Percentiles rank a stretch among this genome's conserved stretches.
These are phyloP conservation scores for Monochamus saltuarius DNA, from an alignment of 1,140 invertebrate genomes.

Conservation along the genomic window DNA sequence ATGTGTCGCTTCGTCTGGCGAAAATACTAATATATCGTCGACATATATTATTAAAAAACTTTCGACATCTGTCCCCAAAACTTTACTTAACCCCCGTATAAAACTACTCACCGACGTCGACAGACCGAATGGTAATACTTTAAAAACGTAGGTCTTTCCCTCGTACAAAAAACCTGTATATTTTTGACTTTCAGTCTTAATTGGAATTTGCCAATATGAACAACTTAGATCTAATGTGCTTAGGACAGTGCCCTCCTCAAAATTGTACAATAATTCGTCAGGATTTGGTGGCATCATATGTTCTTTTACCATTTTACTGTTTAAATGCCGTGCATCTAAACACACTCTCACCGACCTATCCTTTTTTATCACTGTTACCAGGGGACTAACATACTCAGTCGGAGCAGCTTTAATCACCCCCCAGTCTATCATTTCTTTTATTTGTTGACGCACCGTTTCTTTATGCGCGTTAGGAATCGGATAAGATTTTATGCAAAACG, in stretches of 20 bases:
- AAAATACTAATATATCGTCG: constrained; percentile 13
- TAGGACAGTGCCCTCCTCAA: not conserved
- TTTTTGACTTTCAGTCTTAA: not conserved
- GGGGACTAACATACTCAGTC: constrained; percentile 2
- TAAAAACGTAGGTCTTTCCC: not conserved
- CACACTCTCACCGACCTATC: constrained; percentile 1
- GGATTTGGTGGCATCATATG: not conserved
- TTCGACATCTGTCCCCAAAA: not conserved
- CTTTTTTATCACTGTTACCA: constrained; percentile 7
- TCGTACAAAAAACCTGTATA: constrained; percentile 8
- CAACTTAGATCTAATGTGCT: constrained; percentile 3
- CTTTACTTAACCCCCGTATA: not conserved
- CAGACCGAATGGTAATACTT: not conserved
- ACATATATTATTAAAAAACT: constrained; percentile 2
- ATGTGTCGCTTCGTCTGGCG: not conserved
- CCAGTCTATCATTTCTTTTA: too few relatives aligned
- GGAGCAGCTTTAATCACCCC: not conserved
- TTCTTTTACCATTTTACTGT: constrained; percentile 1
- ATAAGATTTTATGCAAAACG: constrained; percentile 1
- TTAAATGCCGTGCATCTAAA: constrained; percentile 9
- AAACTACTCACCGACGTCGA: not conserved
- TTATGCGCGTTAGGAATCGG: constrained; percentile 10
- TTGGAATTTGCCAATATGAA: constrained; percentile 9
- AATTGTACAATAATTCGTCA: not conserved
- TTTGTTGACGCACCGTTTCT: too few relatives aligned